Percentiles rank a stretch among this genome's conserved stretches.
phyloP scores from a whole-genome alignment of 2,888 invertebrate species.

The Cerastis leucographa region DNA sequence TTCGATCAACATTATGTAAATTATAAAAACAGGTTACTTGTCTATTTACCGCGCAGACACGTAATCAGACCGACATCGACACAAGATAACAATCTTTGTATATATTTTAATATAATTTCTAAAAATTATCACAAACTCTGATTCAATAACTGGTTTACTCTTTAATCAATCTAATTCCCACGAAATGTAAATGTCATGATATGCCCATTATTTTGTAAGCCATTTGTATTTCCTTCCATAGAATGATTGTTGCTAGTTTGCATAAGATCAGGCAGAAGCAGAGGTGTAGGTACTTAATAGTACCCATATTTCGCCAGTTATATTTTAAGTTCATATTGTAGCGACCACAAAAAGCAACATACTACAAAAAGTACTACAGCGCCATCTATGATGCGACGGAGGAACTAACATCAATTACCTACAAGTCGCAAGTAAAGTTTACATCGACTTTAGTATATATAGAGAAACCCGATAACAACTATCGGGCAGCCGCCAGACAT shows the following conservation, averaged over 20 bases:
- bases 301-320: too few relatives aligned
- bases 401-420: too few relatives aligned
- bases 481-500: too few relatives aligned
- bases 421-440: too few relatives aligned
- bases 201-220: background rate
- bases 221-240: constrained; percentile 14
- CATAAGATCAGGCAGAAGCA: too few relatives aligned
- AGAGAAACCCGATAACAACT: too few relatives aligned
- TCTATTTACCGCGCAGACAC: constrained; percentile 36
- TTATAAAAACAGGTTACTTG: constrained; percentile 51
- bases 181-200: constrained; percentile 14
- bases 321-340: too few relatives aligned
- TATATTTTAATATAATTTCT: constrained; percentile 16
- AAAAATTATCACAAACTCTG: constrained; percentile 9
- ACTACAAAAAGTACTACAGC: too few relatives aligned
- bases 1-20: constrained; percentile 32
- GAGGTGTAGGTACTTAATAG: too few relatives aligned
- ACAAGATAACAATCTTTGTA: constrained; percentile 53
- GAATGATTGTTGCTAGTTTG: background rate
- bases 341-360: too few relatives aligned
- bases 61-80: constrained; percentile 56
- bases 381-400: too few relatives aligned
- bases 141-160: background rate
- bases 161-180: constrained; percentile 30
- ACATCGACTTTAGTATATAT: too few relatives aligned